A percentile compares a stretch with the other conserved stretches of the same genome.
Conservation (phyloP, 2,113 vertebrate genomes). For the Panthera uncia region DNA sequence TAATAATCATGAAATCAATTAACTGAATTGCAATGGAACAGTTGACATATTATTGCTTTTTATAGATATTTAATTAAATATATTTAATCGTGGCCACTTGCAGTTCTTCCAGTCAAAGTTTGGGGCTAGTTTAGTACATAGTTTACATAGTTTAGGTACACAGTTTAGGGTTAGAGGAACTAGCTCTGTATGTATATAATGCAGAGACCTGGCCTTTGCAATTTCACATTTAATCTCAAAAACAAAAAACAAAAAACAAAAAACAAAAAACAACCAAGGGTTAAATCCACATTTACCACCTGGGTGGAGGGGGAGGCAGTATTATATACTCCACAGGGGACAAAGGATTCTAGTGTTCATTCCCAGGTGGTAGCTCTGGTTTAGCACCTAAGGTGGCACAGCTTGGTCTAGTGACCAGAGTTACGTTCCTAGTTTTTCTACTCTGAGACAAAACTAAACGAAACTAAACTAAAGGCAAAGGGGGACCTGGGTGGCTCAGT, state of each 20-base stretch:
- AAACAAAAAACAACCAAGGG: no score
- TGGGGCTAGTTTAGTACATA: no score
- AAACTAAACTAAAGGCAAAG: neutral
- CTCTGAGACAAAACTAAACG: neutral
- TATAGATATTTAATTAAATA: neutral
- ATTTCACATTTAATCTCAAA: no score
- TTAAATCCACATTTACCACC: neutral
- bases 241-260: neutral
- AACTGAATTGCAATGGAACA: neutral
- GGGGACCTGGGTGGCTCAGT: no score
- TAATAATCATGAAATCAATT: neutral
- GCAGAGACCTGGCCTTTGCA: neutral
- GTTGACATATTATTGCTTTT: neutral
- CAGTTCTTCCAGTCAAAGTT: neutral
- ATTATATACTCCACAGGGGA: neutral
- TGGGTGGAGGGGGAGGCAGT: neutral
- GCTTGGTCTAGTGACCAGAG: neutral
- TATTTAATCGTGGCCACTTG: neutral
- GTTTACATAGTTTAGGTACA: neutral
- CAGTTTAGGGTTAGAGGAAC: neutral
- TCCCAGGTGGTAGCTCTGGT: neutral
- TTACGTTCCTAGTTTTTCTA: neutral
- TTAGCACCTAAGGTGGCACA: neutral
- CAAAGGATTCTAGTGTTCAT: neutral
- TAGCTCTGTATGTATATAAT: no score